Evolutionary conservation across 2,888 invertebrate genomes (phyloP), one percentile per base, ranked within the genome.

Genomic region (Chymomyza amoena): DNA sequence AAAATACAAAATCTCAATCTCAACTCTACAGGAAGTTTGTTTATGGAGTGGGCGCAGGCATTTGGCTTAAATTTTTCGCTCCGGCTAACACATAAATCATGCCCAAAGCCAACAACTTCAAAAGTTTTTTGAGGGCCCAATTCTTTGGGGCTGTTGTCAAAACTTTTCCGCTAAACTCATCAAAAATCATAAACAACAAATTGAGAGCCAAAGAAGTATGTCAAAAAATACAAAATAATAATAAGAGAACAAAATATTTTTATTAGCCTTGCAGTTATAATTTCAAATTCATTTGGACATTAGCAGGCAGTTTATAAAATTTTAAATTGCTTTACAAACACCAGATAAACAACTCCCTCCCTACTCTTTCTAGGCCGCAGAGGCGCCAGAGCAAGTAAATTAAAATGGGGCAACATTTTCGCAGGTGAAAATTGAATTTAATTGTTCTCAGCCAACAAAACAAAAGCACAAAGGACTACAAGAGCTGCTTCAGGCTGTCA

Each of bases 381-480:
- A 54, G 20, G 16, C 15, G 54, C n/a, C 54, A 54, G 54, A 20
- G 18, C 39, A 45, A 45, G 39, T 45, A 54, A 54, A 16, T 54
- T 54, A 54, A 54, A 54, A 54, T 54, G 54, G 18, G 20, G 16
- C 18, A 54, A 54, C 16, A 54, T 54, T 54, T 54, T 59, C 51
- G 45, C 51, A 83, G 81, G 79, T 89, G 89, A 69, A 89, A 85
- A 85, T 89, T 89, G 89, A 80, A 85, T 79, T 74, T 87, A 85
- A 85, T 87, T 87, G 78, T 68, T 73, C 79, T 76, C 13, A 45
- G 85, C 70, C 72, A 75, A 60, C 57, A 51, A 39, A 76, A 76
- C 67, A 67, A 65, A 10, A 45, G 13, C 13, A 65, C 51, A 36
- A 45, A 59, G 28, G 13, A 20, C 51, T 16, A 7, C 51, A 36